A percentile compares a stretch with the other conserved stretches of the same genome.
Evolutionary conservation across 2,888 invertebrate species (phyloP).

Genomic region (Penaeus monodon): DNA sequence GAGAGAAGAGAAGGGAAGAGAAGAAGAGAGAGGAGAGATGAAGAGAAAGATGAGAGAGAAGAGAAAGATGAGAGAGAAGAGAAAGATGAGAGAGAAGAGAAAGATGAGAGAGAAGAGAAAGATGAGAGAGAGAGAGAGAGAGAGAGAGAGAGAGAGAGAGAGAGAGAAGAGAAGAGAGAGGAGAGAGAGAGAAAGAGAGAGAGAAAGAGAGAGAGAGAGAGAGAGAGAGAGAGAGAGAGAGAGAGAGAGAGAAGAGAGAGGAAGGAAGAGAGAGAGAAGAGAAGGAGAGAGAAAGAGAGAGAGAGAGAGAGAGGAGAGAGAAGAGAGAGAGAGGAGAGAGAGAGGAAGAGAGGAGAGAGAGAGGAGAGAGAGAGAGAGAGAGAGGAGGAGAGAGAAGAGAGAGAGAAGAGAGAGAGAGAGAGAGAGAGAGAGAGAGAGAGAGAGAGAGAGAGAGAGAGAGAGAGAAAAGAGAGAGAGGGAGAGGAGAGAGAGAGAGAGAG

Average conservation of each 20-base stretch:
- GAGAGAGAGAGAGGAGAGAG: background rate
- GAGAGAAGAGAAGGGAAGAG: too few relatives aligned
- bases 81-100: background rate
- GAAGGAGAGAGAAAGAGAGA: too few relatives aligned
- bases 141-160: too few relatives aligned
- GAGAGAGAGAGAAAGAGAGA: conserved; percentile 8
- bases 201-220: background rate
- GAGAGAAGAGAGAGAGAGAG: too few relatives aligned
- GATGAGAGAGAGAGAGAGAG: background rate
- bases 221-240: background rate
- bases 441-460: background rate
- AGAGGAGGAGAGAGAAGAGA: background rate
- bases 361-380: background rate
- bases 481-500: background rate
- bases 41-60: too few relatives aligned
- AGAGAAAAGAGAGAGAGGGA: background rate
- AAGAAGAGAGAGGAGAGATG: too few relatives aligned
- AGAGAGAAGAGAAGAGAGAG: background rate
- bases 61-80: too few relatives aligned
- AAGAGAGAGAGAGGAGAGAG: background rate
- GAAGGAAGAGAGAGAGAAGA: background rate
- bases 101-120: background rate
- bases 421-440: too few relatives aligned
- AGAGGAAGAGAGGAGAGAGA: conserved; percentile 2
- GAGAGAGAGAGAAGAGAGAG: background rate